Base-by-base conservation (phyloP, 2,797 vertebrate genomes). In the Anabas testudineus region DNA sequence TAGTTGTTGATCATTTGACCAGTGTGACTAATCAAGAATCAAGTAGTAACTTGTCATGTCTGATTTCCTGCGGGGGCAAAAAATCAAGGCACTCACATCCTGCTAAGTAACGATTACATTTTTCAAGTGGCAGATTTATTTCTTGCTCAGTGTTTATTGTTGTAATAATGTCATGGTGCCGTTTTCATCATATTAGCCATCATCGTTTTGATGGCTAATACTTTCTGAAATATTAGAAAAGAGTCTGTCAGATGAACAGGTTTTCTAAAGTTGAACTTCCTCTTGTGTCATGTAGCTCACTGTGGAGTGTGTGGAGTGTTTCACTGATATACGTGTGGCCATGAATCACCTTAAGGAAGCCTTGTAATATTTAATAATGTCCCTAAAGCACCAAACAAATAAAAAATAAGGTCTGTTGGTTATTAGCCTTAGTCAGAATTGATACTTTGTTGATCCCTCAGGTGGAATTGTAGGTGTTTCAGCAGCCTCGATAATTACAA, bases 371-470 rank as follows among this genome's bases (percentile, higher is more conserved):
- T 19, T 54, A 57, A 69, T 43, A 10, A 36, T 57, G 16, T 47
- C 39, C 36, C 36, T 30, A 51, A 63, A 68, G 57, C 30, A 70
- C n/a, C n/a, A n/a, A n/a, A n/a, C n/a, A n/a, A n/a, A n/a, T 46
- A 52, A 62, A 64, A 59, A 15, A 62, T 67, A 15, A 30, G 48
- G 21, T 47, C 54, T 28, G 67, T 78, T 68, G 71, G 73, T 76
- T 81, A 87, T 65, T 53, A 71, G 62, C 59, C 69, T 65, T 65
- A 30, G 63, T 39, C 0, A 6, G 47, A 53, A 49, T 57, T 28
- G 4, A 28, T 26, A 28, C 26, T 28, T 28, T 28, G 28, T 28
- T 28, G 28, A 28, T 28, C 26, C 26, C 26, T 28, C 3, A 28
- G 3, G 26, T 26, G 26, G 3, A 28, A 28, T 28, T 28, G 28